Evolutionary conservation across 2,888 invertebrate genomes (phyloP).

Genomic region (Eledona agricola): DNA sequence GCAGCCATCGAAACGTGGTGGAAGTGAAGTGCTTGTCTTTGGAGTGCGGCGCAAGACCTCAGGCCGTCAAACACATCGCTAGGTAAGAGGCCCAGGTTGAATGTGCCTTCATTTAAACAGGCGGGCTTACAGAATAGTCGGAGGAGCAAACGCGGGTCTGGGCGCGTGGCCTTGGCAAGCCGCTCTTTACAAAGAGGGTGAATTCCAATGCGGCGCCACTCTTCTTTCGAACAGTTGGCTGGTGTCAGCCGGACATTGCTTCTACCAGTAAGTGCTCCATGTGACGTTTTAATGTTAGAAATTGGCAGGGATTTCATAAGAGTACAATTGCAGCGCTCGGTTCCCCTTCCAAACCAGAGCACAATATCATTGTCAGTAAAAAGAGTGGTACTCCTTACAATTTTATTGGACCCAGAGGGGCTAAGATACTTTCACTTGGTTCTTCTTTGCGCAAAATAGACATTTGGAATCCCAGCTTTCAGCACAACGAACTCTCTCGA

Average conservation of each 20-base stretch:
- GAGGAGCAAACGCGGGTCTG: constrained; percentile 77
- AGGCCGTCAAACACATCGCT: constrained; percentile 71
- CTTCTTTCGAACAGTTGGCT: constrained; percentile 77
- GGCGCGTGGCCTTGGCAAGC: constrained; percentile 89
- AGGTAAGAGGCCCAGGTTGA: constrained; percentile 65
- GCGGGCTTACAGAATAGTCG: constrained; percentile 75
- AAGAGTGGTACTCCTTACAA: too few relatives aligned
- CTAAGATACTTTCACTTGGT: too few relatives aligned
- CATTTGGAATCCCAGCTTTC: too few relatives aligned
- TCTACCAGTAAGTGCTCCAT: constrained; percentile 80
- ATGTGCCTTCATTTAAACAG: constrained; percentile 37
- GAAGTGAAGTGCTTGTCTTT: constrained; percentile 73
- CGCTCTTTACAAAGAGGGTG: constrained; percentile 84
- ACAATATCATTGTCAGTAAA: too few relatives aligned
- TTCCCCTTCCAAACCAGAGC: too few relatives aligned
- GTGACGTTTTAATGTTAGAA: too few relatives aligned
- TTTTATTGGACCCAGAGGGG: too few relatives aligned
- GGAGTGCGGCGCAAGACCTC: constrained; percentile 77
- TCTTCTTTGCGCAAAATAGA: too few relatives aligned
- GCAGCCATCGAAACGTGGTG: constrained; percentile 71
- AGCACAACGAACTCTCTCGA: too few relatives aligned
- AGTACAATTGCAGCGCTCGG: too few relatives aligned
- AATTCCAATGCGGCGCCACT: constrained; percentile 85
- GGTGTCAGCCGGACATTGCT: constrained; percentile 83
- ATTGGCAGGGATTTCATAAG: too few relatives aligned